phyloP scores from a whole-genome alignment of 2,888 invertebrate genomes.

The Pristionchus exspectatus region DNA sequence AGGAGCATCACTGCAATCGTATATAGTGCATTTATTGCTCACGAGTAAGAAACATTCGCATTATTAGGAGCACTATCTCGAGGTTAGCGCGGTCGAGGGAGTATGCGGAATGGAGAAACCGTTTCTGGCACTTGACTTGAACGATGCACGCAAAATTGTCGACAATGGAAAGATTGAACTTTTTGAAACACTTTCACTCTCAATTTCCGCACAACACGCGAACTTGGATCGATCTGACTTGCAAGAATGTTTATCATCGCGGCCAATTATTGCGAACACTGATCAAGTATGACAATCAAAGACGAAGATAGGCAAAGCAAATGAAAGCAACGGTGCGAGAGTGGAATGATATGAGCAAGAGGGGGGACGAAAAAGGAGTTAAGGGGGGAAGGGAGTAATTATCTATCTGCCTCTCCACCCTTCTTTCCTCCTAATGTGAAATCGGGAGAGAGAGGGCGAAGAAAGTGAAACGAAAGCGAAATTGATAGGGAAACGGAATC shows the following conservation, averaged over 20 bases:
- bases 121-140: too few species aligned
- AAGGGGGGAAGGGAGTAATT: slow-evolving; percentile 45
- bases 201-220: background rate
- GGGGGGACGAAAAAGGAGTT: background rate
- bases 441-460: slow-evolving; percentile 33
- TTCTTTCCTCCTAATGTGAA: slow-evolving; percentile 40
- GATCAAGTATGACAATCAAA: slow-evolving; percentile 25
- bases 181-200: background rate
- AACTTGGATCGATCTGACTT: slow-evolving; percentile 9
- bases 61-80: background rate
- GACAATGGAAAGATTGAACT: background rate
- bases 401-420: slow-evolving; percentile 23
- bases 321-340: slow-evolving; percentile 38
- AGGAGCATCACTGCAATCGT: slow-evolving; percentile 33
- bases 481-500: slow-evolving; percentile 47
- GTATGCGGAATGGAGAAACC: background rate
- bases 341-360: slow-evolving; percentile 27
- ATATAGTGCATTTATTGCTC: background rate
- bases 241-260: slow-evolving; percentile 34
- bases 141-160: background rate
- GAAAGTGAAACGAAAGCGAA: slow-evolving; percentile 31
- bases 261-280: slow-evolving; percentile 11
- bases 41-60: background rate
- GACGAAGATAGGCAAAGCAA: too few species aligned
- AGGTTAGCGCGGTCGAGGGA: background rate